Conservation (phyloP, 2,113 vertebrate genomes). For the Pterocles burchelli region DNA sequence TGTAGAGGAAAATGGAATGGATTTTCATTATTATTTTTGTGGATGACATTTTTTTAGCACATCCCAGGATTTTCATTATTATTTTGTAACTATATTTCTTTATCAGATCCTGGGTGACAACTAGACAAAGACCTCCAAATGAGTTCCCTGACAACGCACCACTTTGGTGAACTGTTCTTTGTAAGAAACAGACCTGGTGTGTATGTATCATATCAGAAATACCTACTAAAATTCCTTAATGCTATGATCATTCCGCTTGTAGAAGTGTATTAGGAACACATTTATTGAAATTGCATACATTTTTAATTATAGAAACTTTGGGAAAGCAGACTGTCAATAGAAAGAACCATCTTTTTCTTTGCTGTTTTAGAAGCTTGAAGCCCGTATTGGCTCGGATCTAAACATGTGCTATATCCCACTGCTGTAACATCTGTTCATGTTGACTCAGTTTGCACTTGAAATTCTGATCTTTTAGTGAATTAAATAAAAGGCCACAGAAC, state of each 20-base stretch:
- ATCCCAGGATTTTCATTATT: neutral
- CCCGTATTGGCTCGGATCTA: neutral
- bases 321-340: neutral
- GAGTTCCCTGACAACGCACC: neutral
- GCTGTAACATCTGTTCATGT: neutral
- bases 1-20: constrained; percentile 43
- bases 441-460: neutral
- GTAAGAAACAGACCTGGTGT: neutral
- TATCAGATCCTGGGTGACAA: neutral
- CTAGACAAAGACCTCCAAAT: neutral
- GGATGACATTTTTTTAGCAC: neutral
- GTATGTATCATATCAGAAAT: neutral
- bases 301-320: neutral
- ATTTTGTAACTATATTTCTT: neutral
- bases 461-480: neutral
- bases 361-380: neutral
- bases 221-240: neutral
- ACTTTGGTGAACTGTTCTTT: neutral
- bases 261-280: neutral
- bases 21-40: neutral
- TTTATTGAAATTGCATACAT: neutral
- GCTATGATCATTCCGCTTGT: neutral
- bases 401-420: neutral
- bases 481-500: neutral
- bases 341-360: neutral